A percentile compares a stretch with the other conserved stretches of the same genome.
Conservation (phyloP, 1,140 invertebrate species). For the Frieseomelitta varia region DNA sequence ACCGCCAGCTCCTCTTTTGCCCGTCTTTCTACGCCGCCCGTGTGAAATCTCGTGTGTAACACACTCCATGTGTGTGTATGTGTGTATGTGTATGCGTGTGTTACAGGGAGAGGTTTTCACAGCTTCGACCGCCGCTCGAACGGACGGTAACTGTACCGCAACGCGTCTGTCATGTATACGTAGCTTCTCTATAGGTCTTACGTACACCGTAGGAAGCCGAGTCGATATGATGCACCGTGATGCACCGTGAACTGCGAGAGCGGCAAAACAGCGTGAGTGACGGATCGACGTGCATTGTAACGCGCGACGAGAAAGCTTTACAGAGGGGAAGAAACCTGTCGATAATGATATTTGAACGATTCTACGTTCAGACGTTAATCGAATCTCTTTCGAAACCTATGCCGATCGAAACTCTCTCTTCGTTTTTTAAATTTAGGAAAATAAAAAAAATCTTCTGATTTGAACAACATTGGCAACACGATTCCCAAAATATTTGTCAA, state of each 20-base stretch:
- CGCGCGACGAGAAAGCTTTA: neutral
- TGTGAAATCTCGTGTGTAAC: neutral
- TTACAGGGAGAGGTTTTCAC: constrained; percentile 12
- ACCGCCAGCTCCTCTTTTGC: constrained; percentile 6
- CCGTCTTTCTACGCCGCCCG: constrained; percentile 3
- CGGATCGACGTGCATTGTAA: constrained; percentile 13
- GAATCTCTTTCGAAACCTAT: neutral
- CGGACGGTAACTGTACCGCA: constrained; percentile 53
- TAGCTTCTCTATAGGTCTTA: constrained; percentile 43
- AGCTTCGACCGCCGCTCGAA: constrained; percentile 22
- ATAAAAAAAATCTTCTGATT: too few relatives aligned
- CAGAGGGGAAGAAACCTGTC: neutral
- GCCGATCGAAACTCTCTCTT: neutral
- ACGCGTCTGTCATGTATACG: constrained; percentile 45
- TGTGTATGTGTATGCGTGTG: too few relatives aligned
- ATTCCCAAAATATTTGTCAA: too few relatives aligned
- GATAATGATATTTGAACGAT: neutral
- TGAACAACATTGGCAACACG: too few relatives aligned
- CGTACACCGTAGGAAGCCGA: constrained; percentile 27
- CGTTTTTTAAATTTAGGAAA: too few relatives aligned
- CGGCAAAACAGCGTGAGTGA: neutral
- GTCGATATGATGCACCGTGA: constrained; percentile 36
- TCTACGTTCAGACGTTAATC: too few relatives aligned
- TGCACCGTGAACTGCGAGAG: constrained; percentile 26
- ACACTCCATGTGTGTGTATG: too few relatives aligned